Percentiles rank a stretch among this genome's conserved stretches.
Conservation (phyloP, 1,140 invertebrate species). For the Lepidurus couesii region DNA sequence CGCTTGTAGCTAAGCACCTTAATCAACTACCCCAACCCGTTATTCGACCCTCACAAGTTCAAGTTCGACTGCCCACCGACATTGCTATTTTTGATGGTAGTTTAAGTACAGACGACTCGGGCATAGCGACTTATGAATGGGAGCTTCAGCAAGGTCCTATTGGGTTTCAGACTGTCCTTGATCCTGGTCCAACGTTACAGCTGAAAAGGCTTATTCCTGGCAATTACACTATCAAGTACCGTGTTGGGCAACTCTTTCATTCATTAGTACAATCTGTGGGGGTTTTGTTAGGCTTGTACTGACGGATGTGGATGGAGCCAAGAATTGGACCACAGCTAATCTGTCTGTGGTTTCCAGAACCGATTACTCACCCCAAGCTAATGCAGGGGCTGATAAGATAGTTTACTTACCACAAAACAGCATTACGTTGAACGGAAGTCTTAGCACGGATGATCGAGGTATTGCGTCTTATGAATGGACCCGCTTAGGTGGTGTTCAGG, state of each 20-base stretch:
- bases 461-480: conserved; percentile 93
- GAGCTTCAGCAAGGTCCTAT: conserved; percentile 80
- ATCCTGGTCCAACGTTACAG: conserved; percentile 74
- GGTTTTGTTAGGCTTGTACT: conserved; percentile 64
- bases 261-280: conserved; percentile 35
- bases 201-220: conserved; percentile 76
- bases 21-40: conserved; percentile 80
- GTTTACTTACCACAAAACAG: conserved; percentile 85
- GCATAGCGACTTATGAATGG: conserved; percentile 83
- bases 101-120: conserved; percentile 69
- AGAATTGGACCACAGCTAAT: conserved; percentile 78
- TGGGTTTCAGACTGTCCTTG: conserved; percentile 70
- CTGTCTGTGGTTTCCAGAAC: conserved; percentile 84
- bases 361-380: conserved; percentile 90
- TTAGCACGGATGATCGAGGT: conserved; percentile 86
- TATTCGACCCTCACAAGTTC: conserved; percentile 74
- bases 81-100: conserved; percentile 84
- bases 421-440: conserved; percentile 79
- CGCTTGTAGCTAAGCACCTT: conserved; percentile 61
- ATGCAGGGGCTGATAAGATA: conserved; percentile 84
- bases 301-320: conserved; percentile 81
- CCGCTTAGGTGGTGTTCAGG: conserved; percentile 71
- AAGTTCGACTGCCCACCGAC: conserved; percentile 80
- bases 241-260: neutral
- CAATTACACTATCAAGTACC: conserved; percentile 77